Conservation (phyloP, 2,888 invertebrate species). For the Lasioglossum leucozonium region DNA sequence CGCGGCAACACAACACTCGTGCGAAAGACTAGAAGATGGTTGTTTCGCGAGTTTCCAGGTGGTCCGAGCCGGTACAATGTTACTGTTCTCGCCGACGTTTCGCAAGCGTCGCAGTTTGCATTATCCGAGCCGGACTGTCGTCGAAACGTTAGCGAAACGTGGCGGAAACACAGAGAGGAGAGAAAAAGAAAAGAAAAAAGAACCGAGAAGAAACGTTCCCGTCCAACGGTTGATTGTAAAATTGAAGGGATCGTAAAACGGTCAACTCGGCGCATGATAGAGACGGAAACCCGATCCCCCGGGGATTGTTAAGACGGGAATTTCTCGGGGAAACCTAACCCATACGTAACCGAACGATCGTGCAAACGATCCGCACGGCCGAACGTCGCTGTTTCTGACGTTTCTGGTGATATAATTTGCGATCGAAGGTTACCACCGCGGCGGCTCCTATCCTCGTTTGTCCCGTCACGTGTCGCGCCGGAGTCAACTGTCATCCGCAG, state of each 20-base stretch:
- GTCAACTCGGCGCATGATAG: not conserved
- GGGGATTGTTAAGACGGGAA: slow-evolving; percentile 16
- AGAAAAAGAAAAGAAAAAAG: not conserved
- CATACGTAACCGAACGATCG: slow-evolving; percentile 1
- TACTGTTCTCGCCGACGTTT: slow-evolving; percentile 25
- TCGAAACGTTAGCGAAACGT: not conserved
- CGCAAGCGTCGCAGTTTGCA: slow-evolving; percentile 19
- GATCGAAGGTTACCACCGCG: slow-evolving; percentile 28
- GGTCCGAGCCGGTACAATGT: not conserved
- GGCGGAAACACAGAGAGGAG: not conserved
- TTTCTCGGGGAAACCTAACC: slow-evolving; percentile 12
- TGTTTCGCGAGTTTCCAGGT: slow-evolving; percentile 9
- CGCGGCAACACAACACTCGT: not conserved
- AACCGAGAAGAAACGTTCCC: not conserved
- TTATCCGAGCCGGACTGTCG: slow-evolving; percentile 9
- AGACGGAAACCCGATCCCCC: not conserved
- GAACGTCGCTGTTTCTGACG: slow-evolving; percentile 46
- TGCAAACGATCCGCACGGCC: slow-evolving; percentile 34
- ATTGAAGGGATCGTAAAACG: slow-evolving; percentile 7
- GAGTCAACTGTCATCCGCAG: slow-evolving; percentile 75
- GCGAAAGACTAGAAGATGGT: slow-evolving; percentile 10
- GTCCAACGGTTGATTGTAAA: not conserved
- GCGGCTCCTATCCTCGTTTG: slow-evolving; percentile 63
- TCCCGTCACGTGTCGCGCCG: slow-evolving; percentile 67
- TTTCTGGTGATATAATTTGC: slow-evolving; percentile 59